Conservation (phyloP, 2,888 invertebrate genomes). For the Drosophila mulleri region DNA sequence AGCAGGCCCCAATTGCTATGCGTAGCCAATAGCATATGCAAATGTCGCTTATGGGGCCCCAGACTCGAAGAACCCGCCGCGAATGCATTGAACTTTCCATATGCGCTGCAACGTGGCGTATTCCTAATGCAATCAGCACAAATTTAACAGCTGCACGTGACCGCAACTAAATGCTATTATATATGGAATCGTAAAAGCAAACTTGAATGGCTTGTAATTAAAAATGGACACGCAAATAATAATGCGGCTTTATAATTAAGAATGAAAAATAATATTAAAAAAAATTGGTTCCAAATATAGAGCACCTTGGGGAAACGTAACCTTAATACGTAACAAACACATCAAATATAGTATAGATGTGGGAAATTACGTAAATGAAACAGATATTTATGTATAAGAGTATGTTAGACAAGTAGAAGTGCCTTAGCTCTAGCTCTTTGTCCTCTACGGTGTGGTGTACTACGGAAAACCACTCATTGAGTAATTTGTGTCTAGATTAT, state of each 20-base stretch:
- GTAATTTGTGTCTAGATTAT: too few relatives aligned
- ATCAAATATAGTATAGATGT: too few relatives aligned
- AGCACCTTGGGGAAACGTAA: neutral
- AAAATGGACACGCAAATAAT: conserved; percentile 13
- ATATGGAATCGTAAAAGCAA: conserved; percentile 1
- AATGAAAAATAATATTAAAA: neutral
- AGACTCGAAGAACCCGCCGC: conserved; percentile 47
- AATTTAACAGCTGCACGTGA: conserved; percentile 48
- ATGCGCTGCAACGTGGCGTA: conserved; percentile 70
- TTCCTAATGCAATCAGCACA: conserved; percentile 57
- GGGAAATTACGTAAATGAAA: too few relatives aligned
- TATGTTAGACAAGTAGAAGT: too few relatives aligned
- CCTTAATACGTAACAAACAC: too few relatives aligned
- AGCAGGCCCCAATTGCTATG: conserved; percentile 59
- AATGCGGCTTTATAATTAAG: conserved; percentile 1
- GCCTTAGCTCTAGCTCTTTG: too few relatives aligned
- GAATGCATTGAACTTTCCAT: conserved; percentile 70
- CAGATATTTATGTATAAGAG: too few relatives aligned
- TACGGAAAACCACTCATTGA: too few relatives aligned
- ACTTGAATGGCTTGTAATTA: conserved; percentile 10
- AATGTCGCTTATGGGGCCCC: conserved; percentile 35
- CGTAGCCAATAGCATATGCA: conserved; percentile 64
- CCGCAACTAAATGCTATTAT: conserved; percentile 32
- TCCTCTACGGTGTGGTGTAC: too few relatives aligned
- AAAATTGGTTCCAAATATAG: too few relatives aligned